These are phyloP conservation scores for Pomacea maculata DNA, from an alignment of 1,140 invertebrate species.

Conservation along the genomic window DNA sequence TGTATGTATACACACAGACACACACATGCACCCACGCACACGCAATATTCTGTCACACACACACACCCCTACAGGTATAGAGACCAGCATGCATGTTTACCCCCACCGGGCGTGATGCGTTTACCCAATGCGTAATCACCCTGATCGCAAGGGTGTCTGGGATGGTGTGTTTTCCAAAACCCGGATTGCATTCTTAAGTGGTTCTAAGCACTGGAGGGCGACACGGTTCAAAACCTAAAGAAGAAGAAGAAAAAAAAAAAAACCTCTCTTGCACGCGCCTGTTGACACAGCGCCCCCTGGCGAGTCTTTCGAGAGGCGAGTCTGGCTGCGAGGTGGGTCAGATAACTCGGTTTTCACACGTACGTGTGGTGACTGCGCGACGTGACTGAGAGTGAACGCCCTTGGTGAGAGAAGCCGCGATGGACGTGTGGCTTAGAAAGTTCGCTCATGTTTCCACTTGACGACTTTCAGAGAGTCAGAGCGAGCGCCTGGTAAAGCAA, in stretches of 20 bases:
- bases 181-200: background rate
- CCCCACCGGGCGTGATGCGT: conserved; percentile 11
- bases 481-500: no score
- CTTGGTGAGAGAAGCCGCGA: no score
- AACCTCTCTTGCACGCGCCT: background rate
- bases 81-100: background rate
- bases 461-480: no score
- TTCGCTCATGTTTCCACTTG: no score
- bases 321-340: no score
- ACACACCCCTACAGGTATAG: background rate
- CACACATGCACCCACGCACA: background rate
- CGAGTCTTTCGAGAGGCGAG: no score
- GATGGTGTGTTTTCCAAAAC: background rate
- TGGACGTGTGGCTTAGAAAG: no score
- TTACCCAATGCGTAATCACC: conserved; percentile 9
- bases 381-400: no score
- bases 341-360: no score
- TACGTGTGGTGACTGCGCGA: no score
- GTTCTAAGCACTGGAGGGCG: background rate
- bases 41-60: background rate
- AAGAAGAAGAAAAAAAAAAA: background rate
- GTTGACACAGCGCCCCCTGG: no score
- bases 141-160: background rate
- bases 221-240: background rate
- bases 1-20: background rate